Percentiles rank a stretch among this genome's conserved stretches.
phyloP scores from a whole-genome alignment of 2,888 invertebrate species.

The Sthenelais limicola region DNA sequence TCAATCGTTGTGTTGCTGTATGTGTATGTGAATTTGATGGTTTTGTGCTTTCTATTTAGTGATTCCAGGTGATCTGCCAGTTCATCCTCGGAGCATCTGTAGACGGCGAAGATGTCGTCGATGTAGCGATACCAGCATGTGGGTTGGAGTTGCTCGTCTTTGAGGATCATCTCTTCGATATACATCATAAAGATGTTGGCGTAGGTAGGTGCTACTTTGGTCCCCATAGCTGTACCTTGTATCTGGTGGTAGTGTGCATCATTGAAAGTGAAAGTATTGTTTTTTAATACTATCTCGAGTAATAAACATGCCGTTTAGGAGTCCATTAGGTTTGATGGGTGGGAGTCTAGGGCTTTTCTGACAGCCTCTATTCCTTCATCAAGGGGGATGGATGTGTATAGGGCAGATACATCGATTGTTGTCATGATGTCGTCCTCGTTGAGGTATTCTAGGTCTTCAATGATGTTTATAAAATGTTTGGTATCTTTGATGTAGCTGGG shows the following conservation, averaged over 20 bases:
- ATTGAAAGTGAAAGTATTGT: conserved; percentile 7
- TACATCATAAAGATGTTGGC: conserved; percentile 13
- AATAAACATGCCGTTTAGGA: no score
- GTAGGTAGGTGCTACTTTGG: conserved; percentile 19
- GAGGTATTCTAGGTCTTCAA: neutral
- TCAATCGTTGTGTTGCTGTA: neutral
- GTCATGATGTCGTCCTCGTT: neutral
- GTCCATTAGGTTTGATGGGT: neutral
- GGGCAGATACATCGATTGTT: neutral
- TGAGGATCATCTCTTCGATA: neutral
- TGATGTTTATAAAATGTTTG: neutral
- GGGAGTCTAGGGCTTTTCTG: neutral
- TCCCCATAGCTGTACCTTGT: conserved; percentile 27
- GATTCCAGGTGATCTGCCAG: neutral
- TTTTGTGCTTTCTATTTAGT: conserved; percentile 1
- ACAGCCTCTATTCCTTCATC: conserved; percentile 3
- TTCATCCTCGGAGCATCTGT: neutral
- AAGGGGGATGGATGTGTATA: conserved; percentile 8
- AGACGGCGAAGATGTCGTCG: conserved; percentile 23
- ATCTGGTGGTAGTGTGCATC: neutral
- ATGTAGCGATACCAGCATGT: neutral
- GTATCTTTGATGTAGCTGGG: neutral
- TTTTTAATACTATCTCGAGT: neutral
- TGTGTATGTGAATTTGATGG: conserved; percentile 18
- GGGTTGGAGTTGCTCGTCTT: neutral